phyloP scores from a whole-genome alignment of 2,888 invertebrate genomes.

The Petrolisthes manimaculis region DNA sequence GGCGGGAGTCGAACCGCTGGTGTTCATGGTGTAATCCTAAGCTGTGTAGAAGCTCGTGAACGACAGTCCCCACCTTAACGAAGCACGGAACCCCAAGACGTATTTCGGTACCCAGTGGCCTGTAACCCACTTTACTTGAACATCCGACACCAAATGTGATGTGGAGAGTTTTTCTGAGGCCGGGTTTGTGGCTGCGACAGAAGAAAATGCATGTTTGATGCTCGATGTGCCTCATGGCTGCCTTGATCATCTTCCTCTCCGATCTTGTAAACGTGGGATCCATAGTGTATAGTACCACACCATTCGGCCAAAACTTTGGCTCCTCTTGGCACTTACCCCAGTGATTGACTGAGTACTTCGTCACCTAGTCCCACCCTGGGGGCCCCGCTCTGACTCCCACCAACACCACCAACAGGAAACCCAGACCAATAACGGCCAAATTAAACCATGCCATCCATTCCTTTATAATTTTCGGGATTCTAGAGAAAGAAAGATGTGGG shows the following conservation, averaged over 20 bases:
- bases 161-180: neutral
- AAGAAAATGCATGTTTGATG: neutral
- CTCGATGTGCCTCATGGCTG: constrained; percentile 7
- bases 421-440: too few relatives aligned
- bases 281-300: constrained; percentile 10
- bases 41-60: constrained; percentile 71
- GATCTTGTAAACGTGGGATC: neutral
- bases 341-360: too few relatives aligned
- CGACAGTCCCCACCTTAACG: constrained; percentile 17
- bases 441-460: too few relatives aligned
- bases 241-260: neutral
- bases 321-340: too few relatives aligned
- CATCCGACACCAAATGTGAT: neutral
- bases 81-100: constrained; percentile 11
- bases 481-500: too few relatives aligned
- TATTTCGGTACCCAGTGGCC: neutral
- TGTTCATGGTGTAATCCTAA: constrained; percentile 71
- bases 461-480: too few relatives aligned
- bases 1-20: constrained; percentile 70
- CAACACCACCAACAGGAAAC: too few relatives aligned
- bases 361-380: too few relatives aligned
- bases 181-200: neutral
- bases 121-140: constrained; percentile 11
- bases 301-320: neutral
- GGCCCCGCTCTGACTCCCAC: too few relatives aligned